These are phyloP conservation scores for Clavelina lepadiformis DNA, from an alignment of 23 tunicate genomes.

Conservation along the genomic window DNA sequence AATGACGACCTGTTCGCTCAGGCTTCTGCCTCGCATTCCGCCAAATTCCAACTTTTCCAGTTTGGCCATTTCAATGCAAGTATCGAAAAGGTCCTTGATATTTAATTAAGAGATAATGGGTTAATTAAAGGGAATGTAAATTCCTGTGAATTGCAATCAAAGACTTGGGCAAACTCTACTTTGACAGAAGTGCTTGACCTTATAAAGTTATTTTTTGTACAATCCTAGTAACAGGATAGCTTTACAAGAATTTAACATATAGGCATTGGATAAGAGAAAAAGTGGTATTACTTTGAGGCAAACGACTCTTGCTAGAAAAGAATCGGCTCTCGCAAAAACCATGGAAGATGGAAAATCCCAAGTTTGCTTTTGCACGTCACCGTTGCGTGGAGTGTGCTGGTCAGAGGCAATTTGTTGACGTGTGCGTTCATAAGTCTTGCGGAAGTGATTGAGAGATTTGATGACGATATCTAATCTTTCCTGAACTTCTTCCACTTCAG, in stretches of 20 bases:
- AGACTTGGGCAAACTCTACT: no score
- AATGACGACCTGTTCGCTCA: constrained; percentile 59
- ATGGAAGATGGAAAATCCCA: constrained; percentile 92
- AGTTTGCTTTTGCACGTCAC: constrained; percentile 19
- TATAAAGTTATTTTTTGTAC: neutral
- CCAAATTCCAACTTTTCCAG: constrained; percentile 87
- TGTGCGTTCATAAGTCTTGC: constrained; percentile 46
- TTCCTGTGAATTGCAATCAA: no score
- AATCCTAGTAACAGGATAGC: no score
- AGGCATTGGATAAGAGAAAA: neutral
- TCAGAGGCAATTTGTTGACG: constrained; percentile 20
- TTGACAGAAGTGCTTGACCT: no score
- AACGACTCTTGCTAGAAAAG: constrained; percentile 35
- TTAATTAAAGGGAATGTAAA: no score
- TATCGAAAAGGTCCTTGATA: constrained; percentile 74
- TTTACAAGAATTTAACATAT: no score
- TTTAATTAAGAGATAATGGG: no score
- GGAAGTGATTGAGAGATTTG: constrained; percentile 55
- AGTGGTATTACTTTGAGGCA: constrained; percentile 41
- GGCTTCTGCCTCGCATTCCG: constrained; percentile 60
- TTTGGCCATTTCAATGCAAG: constrained; percentile 61
- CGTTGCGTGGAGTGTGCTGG: constrained; percentile 24
- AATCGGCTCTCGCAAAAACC: constrained; percentile 76
- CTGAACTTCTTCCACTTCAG: constrained; percentile 69
- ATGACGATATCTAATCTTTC: constrained; percentile 58